Conservation (phyloP, 2,113 vertebrate genomes). For the Pseudopipra pipra region DNA sequence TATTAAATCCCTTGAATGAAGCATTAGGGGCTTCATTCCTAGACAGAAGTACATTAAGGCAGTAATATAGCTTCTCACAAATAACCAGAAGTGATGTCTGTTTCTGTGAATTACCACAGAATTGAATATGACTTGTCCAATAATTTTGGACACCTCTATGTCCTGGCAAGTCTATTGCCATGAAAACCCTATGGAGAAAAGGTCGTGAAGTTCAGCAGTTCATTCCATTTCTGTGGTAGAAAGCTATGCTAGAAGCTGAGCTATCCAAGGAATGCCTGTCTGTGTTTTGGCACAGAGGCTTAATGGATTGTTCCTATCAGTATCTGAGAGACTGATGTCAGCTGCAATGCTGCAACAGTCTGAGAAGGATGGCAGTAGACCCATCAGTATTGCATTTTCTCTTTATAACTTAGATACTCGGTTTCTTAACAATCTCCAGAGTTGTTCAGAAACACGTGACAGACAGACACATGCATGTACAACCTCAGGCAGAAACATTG, state of each 20-base stretch:
- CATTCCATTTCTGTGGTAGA: not conserved
- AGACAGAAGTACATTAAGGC: not conserved
- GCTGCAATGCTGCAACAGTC: not conserved
- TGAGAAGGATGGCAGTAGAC: not conserved
- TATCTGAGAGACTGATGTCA: not conserved
- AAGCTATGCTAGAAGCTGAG: not conserved
- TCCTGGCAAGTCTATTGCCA: not conserved
- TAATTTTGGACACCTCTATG: not conserved
- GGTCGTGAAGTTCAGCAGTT: not conserved
- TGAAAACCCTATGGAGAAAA: not conserved
- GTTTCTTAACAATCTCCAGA: not conserved
- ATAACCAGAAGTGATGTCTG: not conserved
- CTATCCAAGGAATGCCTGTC: not conserved
- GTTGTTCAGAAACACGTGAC: not conserved
- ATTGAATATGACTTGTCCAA: not conserved
- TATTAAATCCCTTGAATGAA: not conserved
- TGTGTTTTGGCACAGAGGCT: not conserved
- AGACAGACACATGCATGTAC: too few species aligned
- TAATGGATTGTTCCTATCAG: not conserved
- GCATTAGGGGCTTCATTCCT: not conserved
- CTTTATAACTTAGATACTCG: not conserved
- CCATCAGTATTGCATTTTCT: not conserved
- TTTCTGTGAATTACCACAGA: not conserved
- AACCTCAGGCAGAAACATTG: not conserved
- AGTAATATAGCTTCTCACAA: not conserved